Evolutionary conservation across 2,888 invertebrate genomes (phyloP), one percentile per base, ranked within the genome.

Genomic region (Rutpela maculata): DNA sequence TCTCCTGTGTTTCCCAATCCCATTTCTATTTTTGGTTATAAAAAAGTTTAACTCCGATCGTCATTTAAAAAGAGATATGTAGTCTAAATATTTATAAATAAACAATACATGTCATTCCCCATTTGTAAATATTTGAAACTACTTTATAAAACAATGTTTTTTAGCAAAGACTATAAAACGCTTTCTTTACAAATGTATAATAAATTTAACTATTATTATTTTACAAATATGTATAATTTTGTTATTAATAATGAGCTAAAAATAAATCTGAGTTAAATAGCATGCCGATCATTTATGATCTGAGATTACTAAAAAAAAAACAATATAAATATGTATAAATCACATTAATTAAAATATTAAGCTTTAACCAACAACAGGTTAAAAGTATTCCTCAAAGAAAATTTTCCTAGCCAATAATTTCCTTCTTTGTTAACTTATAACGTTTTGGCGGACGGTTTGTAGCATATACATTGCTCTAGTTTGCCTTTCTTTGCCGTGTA

Each of bases 131-230:
- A 50, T 50, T 50, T 50, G 15, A 50, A n/a, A n/a, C n/a, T 50
- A n/a, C n/a, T 1, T 50, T 43, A 43, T 50, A 50, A 50, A 15
- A 50, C 7, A 50, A n/a, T 50, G 3, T n/a, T 50, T 43, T 50
- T 50, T 15, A 15, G 4, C 15, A 11, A 43, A 43, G 11, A 12
- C 12, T 12, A 43, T 43, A 43, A 43, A 43, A 43, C 11, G 11
- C 15, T 62, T n/a, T 26, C 15, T 1, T 38, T 17, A 31, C 6
- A 63, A 38, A 63, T 63, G n/a, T 63, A 38, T 38, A 31, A 63
- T 63, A 38, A 65, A 65, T 65, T 19, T 22, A 65, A 22, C 12
- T 17, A 22, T 65, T 65, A 43, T 65, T 43, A 65, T 63, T 17
- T 31, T 18, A 63, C 18, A 63, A 63, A 63, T 63, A 35, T 63